These are phyloP conservation scores for Pedetes capensis DNA, from an alignment of 2,113 vertebrate genomes.

Conservation along the genomic window DNA sequence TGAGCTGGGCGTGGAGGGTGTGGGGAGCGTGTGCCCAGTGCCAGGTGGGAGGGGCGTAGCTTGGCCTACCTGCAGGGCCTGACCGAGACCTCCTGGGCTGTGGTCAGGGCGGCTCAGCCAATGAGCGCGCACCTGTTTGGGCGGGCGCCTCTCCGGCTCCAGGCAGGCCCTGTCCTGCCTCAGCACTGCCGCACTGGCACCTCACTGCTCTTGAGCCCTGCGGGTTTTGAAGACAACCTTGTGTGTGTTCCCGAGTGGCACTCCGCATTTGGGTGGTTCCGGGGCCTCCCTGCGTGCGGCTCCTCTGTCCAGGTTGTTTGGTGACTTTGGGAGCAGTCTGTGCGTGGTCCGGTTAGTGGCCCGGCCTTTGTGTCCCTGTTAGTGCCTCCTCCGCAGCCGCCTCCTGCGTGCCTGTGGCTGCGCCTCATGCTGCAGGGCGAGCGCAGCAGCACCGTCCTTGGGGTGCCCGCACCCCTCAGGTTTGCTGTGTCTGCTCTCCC, in stretches of 20 bases:
- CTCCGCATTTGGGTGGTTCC: neutral
- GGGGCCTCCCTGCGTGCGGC: neutral
- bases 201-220: constrained; percentile 5
- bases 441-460: neutral
- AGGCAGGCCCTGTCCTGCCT: neutral
- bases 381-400: neutral
- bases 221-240: neutral
- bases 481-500: neutral
- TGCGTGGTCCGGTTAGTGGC: no score
- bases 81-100: neutral
- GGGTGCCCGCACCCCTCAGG: neutral
- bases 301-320: neutral
- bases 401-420: no score
- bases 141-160: accelerated
- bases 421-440: no score
- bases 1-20: no score
- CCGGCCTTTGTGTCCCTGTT: neutral
- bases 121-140: no score
- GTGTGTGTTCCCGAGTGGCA: neutral
- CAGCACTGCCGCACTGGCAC: neutral
- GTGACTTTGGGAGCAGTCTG: neutral
- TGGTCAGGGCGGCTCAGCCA: neutral
- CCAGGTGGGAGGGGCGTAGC: neutral
- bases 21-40: neutral
- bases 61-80: neutral